Conservation (phyloP, 1,140 invertebrate species). For the Polyergus mexicanus region DNA sequence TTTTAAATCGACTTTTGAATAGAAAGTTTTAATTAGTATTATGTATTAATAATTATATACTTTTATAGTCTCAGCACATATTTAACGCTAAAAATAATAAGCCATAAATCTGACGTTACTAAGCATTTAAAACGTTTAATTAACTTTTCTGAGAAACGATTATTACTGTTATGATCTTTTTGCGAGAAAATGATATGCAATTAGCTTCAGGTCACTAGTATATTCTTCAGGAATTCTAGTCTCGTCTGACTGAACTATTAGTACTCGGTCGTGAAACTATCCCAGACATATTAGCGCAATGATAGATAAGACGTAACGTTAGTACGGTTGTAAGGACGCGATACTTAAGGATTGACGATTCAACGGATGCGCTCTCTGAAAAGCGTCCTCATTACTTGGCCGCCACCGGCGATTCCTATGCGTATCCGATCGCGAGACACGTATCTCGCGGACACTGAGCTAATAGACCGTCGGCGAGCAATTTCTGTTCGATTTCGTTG, state of each 20-base stretch:
- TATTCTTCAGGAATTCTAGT: neutral
- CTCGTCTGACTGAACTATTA: neutral
- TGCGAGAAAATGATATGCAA: neutral
- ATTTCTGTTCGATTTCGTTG: conserved; percentile 74
- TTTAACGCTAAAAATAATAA: neutral
- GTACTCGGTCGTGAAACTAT: conserved; percentile 22
- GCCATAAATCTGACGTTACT: neutral
- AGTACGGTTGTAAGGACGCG: conserved; percentile 8
- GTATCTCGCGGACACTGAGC: conserved; percentile 66
- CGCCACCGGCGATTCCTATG: conserved; percentile 23
- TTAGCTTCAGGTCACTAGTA: neutral
- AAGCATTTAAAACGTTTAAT: neutral
- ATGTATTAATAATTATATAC: neutral
- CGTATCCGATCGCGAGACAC: conserved; percentile 56
- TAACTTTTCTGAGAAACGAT: neutral
- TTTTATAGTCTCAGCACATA: neutral
- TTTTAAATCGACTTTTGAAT: neutral
- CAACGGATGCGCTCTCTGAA: conserved; percentile 32
- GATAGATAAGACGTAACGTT: conserved; percentile 37
- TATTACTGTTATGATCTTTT: conserved; percentile 16
- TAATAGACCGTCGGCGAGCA: conserved; percentile 71
- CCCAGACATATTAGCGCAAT: conserved; percentile 30
- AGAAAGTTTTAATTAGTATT: neutral
- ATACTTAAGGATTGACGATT: conserved; percentile 31
- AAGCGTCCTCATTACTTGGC: conserved; percentile 59